These are phyloP conservation scores for Globia sparganii DNA, from an alignment of 2,888 invertebrate genomes.

Conservation along the genomic window DNA sequence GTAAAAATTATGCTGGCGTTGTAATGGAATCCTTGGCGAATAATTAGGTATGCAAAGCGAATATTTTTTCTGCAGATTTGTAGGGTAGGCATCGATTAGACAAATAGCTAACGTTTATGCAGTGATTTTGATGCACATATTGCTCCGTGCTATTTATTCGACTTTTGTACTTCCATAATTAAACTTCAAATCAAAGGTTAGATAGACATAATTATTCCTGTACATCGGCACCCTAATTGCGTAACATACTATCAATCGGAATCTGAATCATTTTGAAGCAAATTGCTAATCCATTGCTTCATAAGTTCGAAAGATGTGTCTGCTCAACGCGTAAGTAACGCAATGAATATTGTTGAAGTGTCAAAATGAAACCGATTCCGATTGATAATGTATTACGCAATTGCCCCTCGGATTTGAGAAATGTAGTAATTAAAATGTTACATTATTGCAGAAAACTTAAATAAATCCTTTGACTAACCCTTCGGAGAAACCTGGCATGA, in stretches of 20 bases:
- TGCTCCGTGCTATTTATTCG: too few relatives aligned
- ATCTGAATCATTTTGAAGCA: too few relatives aligned
- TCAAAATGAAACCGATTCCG: too few relatives aligned
- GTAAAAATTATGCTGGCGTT: slow-evolving; percentile 14
- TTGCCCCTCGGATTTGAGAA: too few relatives aligned
- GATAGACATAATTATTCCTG: background rate
- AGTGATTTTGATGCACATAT: background rate
- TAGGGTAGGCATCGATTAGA: background rate
- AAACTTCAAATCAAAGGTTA: background rate
- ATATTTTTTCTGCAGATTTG: background rate
- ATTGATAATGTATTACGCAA: too few relatives aligned
- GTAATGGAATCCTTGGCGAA: slow-evolving; percentile 1
- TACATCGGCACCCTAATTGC: too few relatives aligned
- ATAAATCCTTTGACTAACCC: background rate
- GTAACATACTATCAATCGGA: too few relatives aligned
- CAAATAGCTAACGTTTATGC: background rate
- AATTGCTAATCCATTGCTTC: too few relatives aligned
- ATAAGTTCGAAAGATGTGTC: too few relatives aligned
- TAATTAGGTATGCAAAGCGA: slow-evolving; percentile 30
- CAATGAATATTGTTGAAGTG: too few relatives aligned
- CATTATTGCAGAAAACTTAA: background rate
- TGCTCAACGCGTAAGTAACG: too few relatives aligned
- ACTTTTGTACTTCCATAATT: background rate
- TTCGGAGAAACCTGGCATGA: background rate
- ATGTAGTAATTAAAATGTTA: background rate